phyloP scores from a whole-genome alignment of 2,113 vertebrate genomes.

The Neogale vison region DNA sequence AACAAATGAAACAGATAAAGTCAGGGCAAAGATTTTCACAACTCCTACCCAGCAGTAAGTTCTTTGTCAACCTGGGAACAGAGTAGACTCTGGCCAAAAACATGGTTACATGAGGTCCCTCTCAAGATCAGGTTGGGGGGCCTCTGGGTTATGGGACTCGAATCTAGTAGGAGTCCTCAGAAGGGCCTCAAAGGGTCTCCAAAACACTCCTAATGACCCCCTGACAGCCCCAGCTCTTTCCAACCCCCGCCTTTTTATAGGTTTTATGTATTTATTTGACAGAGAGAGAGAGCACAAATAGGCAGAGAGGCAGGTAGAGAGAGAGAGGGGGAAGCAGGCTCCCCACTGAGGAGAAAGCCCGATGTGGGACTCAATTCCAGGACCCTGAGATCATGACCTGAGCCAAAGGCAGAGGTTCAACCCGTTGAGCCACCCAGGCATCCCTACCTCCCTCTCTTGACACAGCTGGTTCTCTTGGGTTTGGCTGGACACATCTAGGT shows the following conservation, averaged over 20 bases:
- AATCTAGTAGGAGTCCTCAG: not conserved
- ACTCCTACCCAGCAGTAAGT: not conserved
- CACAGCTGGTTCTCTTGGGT: not conserved
- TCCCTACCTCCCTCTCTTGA: not conserved
- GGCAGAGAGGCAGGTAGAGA: no score
- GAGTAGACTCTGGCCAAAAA: not conserved
- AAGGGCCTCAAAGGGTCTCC: not conserved
- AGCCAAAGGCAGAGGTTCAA: no score
- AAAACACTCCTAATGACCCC: not conserved
- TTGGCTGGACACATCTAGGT: not conserved
- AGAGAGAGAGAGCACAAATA: no score
- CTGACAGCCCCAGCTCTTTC: not conserved
- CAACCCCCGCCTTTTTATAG: not conserved
- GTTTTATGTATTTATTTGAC: no score
- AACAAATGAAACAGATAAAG: conserved; percentile 69
- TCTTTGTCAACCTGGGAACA: not conserved
- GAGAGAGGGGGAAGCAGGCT: no score
- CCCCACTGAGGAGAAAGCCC: no score
- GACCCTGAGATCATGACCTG: no score
- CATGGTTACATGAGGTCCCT: not conserved
- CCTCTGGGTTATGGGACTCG: not conserved
- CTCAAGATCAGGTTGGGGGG: not conserved
- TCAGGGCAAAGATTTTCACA: conserved; percentile 21
- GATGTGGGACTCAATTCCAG: no score
- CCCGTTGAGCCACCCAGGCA: no score